Base-by-base conservation (phyloP, 2,888 invertebrate species). In the Rhaphigaster nebulosa region DNA sequence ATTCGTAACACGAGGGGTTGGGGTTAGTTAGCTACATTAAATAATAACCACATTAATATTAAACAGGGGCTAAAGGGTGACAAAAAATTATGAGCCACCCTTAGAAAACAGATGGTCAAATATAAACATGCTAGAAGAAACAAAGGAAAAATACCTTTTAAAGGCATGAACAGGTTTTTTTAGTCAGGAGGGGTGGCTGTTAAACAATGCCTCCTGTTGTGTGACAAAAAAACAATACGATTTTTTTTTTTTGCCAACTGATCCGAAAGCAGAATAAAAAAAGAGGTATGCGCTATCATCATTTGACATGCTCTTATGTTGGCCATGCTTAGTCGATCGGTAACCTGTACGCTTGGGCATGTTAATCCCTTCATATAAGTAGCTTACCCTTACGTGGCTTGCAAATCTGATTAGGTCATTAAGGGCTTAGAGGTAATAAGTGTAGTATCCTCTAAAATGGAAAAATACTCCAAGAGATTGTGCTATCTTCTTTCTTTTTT, bases 31-130 rank as follows among this genome's bases (percentile, higher is more conserved):
- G 45, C 52, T 89, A 18, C 20, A 89, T 89, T 76, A 89, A 76
- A 76, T 89, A 89, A 89, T 89, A 23, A 29, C 34, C 70, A 29
- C 65, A 89, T 89, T 89, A 89, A 89, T 89, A 89, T 76, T 34
- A 76, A 89, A 84, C 45, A 84, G 84, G 89, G 89, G 89, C 65
- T 76, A 41, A 41, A 41, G 52, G 34, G 65, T 29, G 56, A 88
- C 56, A 89, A 89, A 89, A 89, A 89, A 89, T 29, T 45, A 18
- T 1, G n/a, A 45, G 45, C 45, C 45, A 52, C 89, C 89, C 89
- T 70, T 65, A 54, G 29, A 60, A 41, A 41, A 88, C 88, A 88
- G 88, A 56, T 88, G 88, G 52, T 29, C 56, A 84, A 84, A 84
- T 84, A 84, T 84, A 84, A 84, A 84, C 84, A 84, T 41, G 88